These are phyloP conservation scores for Hipparchia semele DNA, from an alignment of 2,888 invertebrate species.

Conservation along the genomic window DNA sequence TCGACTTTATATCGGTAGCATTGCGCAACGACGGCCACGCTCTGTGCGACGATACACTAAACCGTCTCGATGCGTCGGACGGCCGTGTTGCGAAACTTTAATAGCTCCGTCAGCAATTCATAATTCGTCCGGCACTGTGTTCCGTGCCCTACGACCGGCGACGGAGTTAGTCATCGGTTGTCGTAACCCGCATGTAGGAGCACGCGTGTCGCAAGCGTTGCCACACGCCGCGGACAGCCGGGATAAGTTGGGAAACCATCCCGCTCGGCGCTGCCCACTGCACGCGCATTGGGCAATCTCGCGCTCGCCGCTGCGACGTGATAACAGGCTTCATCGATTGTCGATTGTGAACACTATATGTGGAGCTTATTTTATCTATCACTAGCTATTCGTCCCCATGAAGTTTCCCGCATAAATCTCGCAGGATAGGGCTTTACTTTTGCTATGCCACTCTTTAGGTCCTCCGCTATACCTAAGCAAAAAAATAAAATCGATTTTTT, in stretches of 20 bases:
- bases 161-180: slow-evolving; percentile 75
- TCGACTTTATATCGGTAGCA: slow-evolving; percentile 68
- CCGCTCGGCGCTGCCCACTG: slow-evolving; percentile 78
- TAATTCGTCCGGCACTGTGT: slow-evolving; percentile 56
- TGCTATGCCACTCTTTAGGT: neutral
- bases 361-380: slow-evolving; percentile 41
- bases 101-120: slow-evolving; percentile 58
- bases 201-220: slow-evolving; percentile 77
- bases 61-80: slow-evolving; percentile 60
- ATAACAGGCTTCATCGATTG: slow-evolving; percentile 35
- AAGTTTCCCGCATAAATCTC: no score
- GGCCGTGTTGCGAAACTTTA: slow-evolving; percentile 62
- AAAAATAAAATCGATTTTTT: no score
- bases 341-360: slow-evolving; percentile 9
- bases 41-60: slow-evolving; percentile 63
- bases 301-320: slow-evolving; percentile 53
- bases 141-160: slow-evolving; percentile 58
- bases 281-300: slow-evolving; percentile 64
- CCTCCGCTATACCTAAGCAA: no score
- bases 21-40: slow-evolving; percentile 73
- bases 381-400: no score
- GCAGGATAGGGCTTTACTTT: no score
- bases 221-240: slow-evolving; percentile 72
- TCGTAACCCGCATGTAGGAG: slow-evolving; percentile 81
- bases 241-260: slow-evolving; percentile 82